These are phyloP conservation scores for Urosaurus nigricauda DNA, from an alignment of 2,797 vertebrate species.

Conservation along the genomic window DNA sequence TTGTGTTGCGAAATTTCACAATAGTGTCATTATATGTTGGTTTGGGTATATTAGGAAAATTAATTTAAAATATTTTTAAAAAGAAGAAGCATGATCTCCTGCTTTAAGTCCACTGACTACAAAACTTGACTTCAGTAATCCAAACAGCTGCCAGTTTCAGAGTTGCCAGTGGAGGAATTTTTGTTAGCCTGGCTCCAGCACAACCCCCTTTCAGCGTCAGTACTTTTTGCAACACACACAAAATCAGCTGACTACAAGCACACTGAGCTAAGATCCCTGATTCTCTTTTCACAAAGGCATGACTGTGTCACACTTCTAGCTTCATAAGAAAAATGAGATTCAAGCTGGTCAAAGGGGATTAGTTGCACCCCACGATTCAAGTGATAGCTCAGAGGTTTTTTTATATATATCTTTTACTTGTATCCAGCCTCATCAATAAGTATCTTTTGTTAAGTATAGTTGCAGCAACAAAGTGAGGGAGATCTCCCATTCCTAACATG, in stretches of 20 bases:
- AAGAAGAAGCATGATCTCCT: neutral
- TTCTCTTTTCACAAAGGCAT: neutral
- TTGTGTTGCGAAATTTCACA: neutral
- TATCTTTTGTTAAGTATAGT: neutral
- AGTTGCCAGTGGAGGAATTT: neutral
- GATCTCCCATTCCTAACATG: neutral
- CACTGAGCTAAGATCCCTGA: neutral
- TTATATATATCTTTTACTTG: neutral
- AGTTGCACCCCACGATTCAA: neutral
- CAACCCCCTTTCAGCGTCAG: rapidly evolving
- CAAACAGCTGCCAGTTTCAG: too few species aligned
- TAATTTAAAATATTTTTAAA: neutral
- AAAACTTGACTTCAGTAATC: neutral
- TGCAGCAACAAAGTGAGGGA: neutral
- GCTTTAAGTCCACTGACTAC: neutral
- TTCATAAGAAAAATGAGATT: constrained; percentile 29
- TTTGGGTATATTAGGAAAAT: neutral
- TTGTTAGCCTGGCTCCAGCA: neutral
- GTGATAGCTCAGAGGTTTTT: neutral
- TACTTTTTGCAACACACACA: neutral
- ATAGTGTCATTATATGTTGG: neutral
- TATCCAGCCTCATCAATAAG: too few species aligned
- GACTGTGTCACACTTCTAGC: neutral
- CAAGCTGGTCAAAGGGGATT: too few species aligned
- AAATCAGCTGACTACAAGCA: constrained; percentile 8